phyloP scores from a whole-genome alignment of 2,888 invertebrate species.

The Chloromyia formosa region DNA sequence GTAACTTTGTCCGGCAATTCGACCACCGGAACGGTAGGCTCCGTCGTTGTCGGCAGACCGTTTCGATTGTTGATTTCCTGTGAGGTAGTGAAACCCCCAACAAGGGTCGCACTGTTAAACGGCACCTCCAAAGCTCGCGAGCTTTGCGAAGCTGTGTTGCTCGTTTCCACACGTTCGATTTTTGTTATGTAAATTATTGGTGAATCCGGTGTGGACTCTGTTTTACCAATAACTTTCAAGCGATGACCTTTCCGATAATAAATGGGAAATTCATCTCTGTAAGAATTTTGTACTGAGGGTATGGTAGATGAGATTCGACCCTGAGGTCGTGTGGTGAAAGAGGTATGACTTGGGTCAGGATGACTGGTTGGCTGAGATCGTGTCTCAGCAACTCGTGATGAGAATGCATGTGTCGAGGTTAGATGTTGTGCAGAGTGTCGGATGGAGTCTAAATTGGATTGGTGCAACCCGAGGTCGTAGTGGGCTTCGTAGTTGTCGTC shows the following conservation, averaged over 20 bases:
- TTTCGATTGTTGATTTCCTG: background rate
- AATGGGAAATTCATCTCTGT: conserved; percentile 13
- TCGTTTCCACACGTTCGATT: background rate
- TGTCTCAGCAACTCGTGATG: background rate
- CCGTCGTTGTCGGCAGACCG: background rate
- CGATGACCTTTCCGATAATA: conserved; percentile 18
- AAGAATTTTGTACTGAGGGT: background rate
- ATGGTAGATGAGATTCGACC: conserved; percentile 27
- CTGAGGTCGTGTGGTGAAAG: background rate
- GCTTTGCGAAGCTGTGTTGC: background rate
- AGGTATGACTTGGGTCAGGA: background rate
- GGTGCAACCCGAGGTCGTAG: no score
- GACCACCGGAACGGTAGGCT: background rate
- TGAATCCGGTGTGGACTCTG: conserved; percentile 13
- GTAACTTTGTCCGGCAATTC: background rate
- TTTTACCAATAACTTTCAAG: conserved; percentile 1
- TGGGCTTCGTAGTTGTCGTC: conserved; percentile 19
- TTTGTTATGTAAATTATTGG: conserved; percentile 13
- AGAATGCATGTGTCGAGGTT: background rate
- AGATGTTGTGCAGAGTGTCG: no score
- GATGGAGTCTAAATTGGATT: no score
- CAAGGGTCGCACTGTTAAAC: background rate
- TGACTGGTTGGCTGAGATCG: background rate
- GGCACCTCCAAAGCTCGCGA: background rate
- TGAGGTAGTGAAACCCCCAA: conserved; percentile 28